Conservation (phyloP, 1,140 invertebrate species). For the Conus ventricosus region DNA sequence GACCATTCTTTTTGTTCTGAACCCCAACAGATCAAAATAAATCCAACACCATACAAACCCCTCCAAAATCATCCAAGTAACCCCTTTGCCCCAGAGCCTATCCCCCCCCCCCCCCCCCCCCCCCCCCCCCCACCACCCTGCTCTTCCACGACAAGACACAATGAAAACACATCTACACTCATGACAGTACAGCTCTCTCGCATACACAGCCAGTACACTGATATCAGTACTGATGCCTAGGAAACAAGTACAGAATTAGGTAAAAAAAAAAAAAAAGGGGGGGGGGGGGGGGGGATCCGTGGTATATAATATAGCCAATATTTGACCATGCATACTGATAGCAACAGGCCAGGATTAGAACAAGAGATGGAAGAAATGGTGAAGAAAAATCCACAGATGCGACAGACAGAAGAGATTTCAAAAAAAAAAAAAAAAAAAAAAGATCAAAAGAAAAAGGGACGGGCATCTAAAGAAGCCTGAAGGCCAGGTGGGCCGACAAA, state of each 20-base stretch:
- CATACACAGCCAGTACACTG: neutral
- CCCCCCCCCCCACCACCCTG: too few relatives aligned
- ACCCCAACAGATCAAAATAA: too few relatives aligned
- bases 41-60: too few relatives aligned
- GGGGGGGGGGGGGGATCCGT: neutral
- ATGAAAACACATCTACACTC: neutral
- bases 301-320: neutral
- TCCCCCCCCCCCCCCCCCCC: too few relatives aligned
- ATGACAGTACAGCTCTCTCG: neutral
- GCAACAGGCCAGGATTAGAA: neutral
- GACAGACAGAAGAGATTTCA: too few relatives aligned
- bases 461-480: neutral
- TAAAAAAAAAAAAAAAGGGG: neutral
- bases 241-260: neutral
- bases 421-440: too few relatives aligned
- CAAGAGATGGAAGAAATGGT: neutral
- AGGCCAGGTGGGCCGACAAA: neutral
- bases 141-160: neutral
- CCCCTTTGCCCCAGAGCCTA: too few relatives aligned
- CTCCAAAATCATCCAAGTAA: too few relatives aligned
- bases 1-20: too few relatives aligned
- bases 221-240: neutral
- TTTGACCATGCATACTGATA: slow-evolving; percentile 1
- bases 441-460: neutral
- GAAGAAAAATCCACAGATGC: neutral